These are phyloP conservation scores for Frieseomelitta varia DNA, from an alignment of 1,140 invertebrate species.

Conservation along the genomic window DNA sequence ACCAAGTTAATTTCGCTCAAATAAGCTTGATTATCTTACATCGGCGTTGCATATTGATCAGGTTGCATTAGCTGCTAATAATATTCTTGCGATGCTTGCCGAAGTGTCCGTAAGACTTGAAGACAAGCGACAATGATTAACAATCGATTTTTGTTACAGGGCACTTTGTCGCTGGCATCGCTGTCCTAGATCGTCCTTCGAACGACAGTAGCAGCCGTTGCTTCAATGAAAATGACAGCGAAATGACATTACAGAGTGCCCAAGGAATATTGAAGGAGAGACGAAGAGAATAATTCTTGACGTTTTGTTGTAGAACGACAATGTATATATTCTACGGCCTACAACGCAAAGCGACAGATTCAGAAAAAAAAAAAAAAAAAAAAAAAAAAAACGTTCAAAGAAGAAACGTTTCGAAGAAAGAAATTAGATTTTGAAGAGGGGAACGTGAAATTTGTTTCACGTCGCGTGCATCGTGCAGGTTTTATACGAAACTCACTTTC, in stretches of 20 bases:
- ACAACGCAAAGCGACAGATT: not conserved
- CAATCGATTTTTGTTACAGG: conserved; percentile 38
- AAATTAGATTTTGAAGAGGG: too few relatives aligned
- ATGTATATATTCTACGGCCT: not conserved
- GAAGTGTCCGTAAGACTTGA: not conserved
- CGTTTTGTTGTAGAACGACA: not conserved
- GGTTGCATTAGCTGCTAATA: not conserved
- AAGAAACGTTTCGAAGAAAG: too few relatives aligned
- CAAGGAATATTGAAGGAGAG: conserved; percentile 11
- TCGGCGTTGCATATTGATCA: not conserved
- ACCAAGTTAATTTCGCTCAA: not conserved
- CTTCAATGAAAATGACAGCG: conserved; percentile 27
- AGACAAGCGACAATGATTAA: conserved; percentile 6
- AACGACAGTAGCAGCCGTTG: conserved; percentile 29
- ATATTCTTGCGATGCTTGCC: not conserved
- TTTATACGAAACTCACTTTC: not conserved
- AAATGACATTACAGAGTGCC: conserved; percentile 21
- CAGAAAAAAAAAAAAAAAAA: too few relatives aligned
- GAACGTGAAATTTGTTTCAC: too few relatives aligned
- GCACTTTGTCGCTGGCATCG: conserved; percentile 15
- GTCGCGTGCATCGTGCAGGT: not conserved
- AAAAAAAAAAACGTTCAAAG: too few relatives aligned
- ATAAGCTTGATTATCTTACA: not conserved
- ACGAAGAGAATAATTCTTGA: not conserved
- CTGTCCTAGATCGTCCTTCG: conserved; percentile 17